Base-by-base conservation (phyloP, 64 coral and sea anemone species). In the Stichodactyla helianthus region DNA sequence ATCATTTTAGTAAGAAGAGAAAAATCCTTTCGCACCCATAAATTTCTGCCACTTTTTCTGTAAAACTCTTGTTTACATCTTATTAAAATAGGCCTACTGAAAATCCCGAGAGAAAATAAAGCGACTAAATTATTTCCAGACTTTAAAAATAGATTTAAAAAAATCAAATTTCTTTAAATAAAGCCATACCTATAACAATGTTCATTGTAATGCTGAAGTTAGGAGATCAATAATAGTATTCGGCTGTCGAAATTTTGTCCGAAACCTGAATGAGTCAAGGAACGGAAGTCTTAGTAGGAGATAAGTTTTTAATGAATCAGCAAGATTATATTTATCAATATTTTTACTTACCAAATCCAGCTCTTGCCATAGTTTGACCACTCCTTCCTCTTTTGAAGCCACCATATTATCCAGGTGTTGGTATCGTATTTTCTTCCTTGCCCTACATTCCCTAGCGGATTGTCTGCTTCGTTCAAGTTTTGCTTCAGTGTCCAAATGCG, bases 401-500 rank as follows among this genome's bases (percentile, higher is more conserved):
- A 99, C 91, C 77, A 88, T 95, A 59, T 99, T 93, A 50, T 99
- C 97, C 22, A 99, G 87, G 79, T 79, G 60, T 51, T 99, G 90
- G 18, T 99, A 95, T 16, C 97, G 85, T 68, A 99, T 88, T 77
- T 99, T 99, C 86, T 99, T 99, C 53, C 97, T 84, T 31, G 97
- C 97, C 12, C 97, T 88, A 61, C 97, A 99, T 31, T 99, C 97
- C 76, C 97, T 92, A 4, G 97, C 97, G 16, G 97, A 99, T 54
- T 99, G 97, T 1, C 97, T 79, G 68, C 97, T 99, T 68, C 97
- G 87, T 67, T 99, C 97, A 77, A 99, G 89, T 83, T 99, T 99
- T n/a, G 97, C 97, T 87, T 99, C 97, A 15, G 89, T 77, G 84
- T 99, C 93, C 83, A 99, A 92, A 95, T 99, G 91, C n/a, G 97